Evolutionary conservation across 2,113 vertebrate genomes (phyloP).

Genomic region (Paramisgurnus dabryanus): DNA sequence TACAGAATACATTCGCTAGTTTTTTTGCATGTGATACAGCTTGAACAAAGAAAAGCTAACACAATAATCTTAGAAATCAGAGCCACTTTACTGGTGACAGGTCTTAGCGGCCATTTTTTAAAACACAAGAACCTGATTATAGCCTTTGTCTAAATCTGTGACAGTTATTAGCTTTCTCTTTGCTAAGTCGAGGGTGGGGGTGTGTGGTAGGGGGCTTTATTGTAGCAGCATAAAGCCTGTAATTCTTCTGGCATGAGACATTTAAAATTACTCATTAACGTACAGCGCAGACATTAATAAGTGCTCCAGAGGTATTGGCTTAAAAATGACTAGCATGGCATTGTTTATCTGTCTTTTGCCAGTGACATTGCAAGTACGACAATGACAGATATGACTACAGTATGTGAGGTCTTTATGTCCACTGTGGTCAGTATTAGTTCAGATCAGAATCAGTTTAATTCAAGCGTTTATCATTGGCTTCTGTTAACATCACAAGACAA

Average conservation of each 20-base stretch:
- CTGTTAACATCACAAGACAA: conserved; percentile 22
- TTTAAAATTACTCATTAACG: conserved; percentile 68
- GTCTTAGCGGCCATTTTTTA: conserved; percentile 47
- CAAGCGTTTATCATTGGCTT: neutral
- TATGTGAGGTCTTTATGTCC: neutral
- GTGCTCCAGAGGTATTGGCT: conserved; percentile 5
- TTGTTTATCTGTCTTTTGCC: neutral
- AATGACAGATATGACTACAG: neutral
- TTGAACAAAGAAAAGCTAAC: conserved; percentile 58
- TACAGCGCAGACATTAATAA: conserved; percentile 22
- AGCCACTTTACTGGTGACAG: conserved; percentile 55
- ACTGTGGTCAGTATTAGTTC: conserved; percentile 1
- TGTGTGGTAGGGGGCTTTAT: conserved; percentile 51
- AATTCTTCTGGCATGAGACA: conserved; percentile 66
- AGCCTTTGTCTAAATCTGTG: conserved; percentile 60
- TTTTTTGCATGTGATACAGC: conserved; percentile 20
- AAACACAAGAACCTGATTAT: conserved; percentile 68
- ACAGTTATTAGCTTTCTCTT: conserved; percentile 57
- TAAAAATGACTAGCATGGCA: conserved; percentile 3
- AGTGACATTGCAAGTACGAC: neutral
- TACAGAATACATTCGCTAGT: neutral
- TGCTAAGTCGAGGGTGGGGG: conserved; percentile 46
- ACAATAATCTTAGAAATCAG: conserved; percentile 68
- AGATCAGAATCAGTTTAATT: neutral
- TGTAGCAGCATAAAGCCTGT: conserved; percentile 64